phyloP scores from a whole-genome alignment of 37 sponge, comb jelly and placozoan genomes.

The Theonella swinhoei region DNA sequence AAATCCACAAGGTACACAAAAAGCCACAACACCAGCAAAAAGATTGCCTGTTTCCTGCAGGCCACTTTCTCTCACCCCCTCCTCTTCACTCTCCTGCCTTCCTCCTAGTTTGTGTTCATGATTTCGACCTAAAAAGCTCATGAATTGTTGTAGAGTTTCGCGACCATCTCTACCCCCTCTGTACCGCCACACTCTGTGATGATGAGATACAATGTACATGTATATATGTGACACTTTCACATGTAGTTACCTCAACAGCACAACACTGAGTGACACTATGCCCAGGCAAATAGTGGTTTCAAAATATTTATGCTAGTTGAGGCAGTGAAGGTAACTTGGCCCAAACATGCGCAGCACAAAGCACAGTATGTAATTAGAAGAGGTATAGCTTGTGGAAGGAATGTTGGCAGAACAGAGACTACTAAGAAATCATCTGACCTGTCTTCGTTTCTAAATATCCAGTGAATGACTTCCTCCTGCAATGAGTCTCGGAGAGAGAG shows the following conservation, averaged over 20 bases:
- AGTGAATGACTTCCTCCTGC: slow-evolving; percentile 83
- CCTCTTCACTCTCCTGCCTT: too few relatives aligned
- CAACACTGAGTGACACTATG: too few relatives aligned
- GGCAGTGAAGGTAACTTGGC: too few relatives aligned
- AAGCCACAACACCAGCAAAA: slow-evolving; percentile 60
- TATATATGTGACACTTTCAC: background rate
- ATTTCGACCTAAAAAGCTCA: slow-evolving; percentile 61
- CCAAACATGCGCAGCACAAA: too few relatives aligned
- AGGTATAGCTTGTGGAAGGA: background rate
- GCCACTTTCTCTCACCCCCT: too few relatives aligned
- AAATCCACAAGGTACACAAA: slow-evolving; percentile 20
- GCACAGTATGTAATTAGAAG: background rate
- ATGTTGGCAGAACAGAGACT: background rate
- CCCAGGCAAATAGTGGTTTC: too few relatives aligned
- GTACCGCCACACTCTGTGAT: slow-evolving; percentile 81
- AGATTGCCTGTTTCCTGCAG: background rate
- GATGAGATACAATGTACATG: background rate
- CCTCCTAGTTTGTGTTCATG: too few relatives aligned
- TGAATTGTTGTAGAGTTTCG: slow-evolving; percentile 88
- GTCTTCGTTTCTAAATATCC: slow-evolving; percentile 85
- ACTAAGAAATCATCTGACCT: slow-evolving; percentile 53
- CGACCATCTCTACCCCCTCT: slow-evolving; percentile 81
- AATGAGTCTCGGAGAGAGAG: slow-evolving; percentile 44
- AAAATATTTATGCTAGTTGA: too few relatives aligned
- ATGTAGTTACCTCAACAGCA: too few relatives aligned